These are phyloP conservation scores for Altica lythri DNA, from an alignment of 2,888 invertebrate genomes.

Conservation along the genomic window DNA sequence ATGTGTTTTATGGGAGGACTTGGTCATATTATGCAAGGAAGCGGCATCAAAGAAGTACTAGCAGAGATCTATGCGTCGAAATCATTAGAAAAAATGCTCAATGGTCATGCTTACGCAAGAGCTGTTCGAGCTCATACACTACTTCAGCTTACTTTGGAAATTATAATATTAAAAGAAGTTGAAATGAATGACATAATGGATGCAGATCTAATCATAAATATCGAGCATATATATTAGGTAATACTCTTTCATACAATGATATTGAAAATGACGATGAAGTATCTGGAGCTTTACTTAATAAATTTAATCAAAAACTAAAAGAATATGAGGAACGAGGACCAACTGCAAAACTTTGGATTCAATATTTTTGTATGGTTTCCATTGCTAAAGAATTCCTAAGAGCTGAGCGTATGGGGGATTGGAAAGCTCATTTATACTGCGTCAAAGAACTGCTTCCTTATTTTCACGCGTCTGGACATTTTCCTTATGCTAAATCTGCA, in stretches of 20 bases:
- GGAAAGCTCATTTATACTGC: slow-evolving; percentile 50
- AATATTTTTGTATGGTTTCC: slow-evolving; percentile 34
- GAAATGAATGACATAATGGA: slow-evolving; percentile 43
- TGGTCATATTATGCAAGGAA: no score
- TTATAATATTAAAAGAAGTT: slow-evolving; percentile 43
- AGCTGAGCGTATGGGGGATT: slow-evolving; percentile 54
- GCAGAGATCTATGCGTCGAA: no score
- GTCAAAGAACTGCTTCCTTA: slow-evolving; percentile 52
- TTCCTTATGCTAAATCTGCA: no score
- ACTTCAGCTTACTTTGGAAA: neutral
- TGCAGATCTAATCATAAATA: slow-evolving; percentile 38
- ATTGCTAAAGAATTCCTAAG: slow-evolving; percentile 18
- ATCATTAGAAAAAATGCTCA: no score
- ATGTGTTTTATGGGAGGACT: no score
- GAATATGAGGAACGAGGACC: slow-evolving; percentile 35
- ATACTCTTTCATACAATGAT: slow-evolving; percentile 29
- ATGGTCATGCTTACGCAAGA: no score
- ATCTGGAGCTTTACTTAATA: slow-evolving; percentile 42
- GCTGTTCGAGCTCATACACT: no score
- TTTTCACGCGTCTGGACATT: slow-evolving; percentile 45
- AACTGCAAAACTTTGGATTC: no score
- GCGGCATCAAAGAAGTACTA: no score
- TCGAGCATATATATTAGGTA: slow-evolving; percentile 40
- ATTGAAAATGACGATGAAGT: slow-evolving; percentile 46
- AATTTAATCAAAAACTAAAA: slow-evolving; percentile 42